Evolutionary conservation across 2,888 invertebrate genomes (phyloP).

Genomic region (Apotomis turbidana): DNA sequence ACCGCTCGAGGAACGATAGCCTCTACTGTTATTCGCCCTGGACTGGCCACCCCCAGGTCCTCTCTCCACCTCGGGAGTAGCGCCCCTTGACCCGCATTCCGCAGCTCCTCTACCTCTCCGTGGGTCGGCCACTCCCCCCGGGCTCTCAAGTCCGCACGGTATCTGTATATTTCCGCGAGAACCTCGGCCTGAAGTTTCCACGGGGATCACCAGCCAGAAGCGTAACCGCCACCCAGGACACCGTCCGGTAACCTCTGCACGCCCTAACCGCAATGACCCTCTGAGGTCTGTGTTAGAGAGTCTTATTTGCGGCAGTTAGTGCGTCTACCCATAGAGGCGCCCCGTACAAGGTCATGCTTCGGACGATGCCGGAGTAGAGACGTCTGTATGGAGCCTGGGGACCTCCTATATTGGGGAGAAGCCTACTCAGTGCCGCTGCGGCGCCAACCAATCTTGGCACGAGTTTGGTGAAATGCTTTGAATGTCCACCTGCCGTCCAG

Average conservation of each 20-base stretch:
- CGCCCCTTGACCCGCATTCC: not conserved
- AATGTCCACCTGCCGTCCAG: constrained; percentile 2
- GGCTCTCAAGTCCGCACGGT: not conserved
- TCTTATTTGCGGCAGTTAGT: not conserved
- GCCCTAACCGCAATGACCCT: constrained; percentile 1
- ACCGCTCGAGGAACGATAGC: not conserved
- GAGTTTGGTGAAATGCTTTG: not conserved
- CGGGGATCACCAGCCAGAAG: constrained; percentile 1
- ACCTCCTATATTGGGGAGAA: not conserved
- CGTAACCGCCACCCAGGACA: constrained; percentile 10
- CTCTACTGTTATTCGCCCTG: not conserved
- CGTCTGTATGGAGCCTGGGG: not conserved
- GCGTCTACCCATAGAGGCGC: constrained; percentile 13
- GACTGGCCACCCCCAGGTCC: not conserved
- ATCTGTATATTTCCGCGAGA: constrained; percentile 3
- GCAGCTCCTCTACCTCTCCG: not conserved
- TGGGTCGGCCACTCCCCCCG: not conserved
- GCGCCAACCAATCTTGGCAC: not conserved
- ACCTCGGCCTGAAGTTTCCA: constrained; percentile 4
- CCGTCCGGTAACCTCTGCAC: not conserved
- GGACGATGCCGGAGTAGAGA: constrained; percentile 14
- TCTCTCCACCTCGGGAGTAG: not conserved
- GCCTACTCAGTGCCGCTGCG: not conserved
- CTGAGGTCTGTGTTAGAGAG: not conserved
- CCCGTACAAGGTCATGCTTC: constrained; percentile 13